Conservation (phyloP, 2,797 vertebrate genomes). For the Anabas testudineus region DNA sequence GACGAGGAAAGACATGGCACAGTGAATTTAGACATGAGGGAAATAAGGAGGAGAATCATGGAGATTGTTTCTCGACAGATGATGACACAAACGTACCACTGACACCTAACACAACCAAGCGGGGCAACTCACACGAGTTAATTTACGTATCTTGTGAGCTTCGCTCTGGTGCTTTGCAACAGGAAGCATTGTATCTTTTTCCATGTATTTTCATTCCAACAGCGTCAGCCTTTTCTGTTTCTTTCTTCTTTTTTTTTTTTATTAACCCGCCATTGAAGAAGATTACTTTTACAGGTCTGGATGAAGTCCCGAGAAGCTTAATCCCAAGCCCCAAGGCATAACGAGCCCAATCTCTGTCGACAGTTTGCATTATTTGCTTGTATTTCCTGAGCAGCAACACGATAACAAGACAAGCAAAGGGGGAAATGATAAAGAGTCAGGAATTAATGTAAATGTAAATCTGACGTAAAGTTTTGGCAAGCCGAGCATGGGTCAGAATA, state of each 20-base stretch:
- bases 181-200: conserved; percentile 22
- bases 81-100: neutral
- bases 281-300: conserved; percentile 43
- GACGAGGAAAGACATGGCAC: conserved; percentile 58
- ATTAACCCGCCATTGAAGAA: conserved; percentile 12
- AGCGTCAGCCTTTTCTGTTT: conserved; percentile 13
- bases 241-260: too few species aligned
- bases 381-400: conserved; percentile 37
- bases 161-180: conserved; percentile 22
- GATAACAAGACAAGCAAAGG: conserved; percentile 44
- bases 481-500: conserved; percentile 62
- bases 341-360: conserved; percentile 36
- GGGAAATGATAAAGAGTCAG: conserved; percentile 34
- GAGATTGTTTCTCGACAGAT: conserved; percentile 62
- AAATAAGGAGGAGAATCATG: conserved; percentile 66
- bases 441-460: conserved; percentile 56
- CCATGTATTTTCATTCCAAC: conserved; percentile 24
- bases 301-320: conserved; percentile 44
- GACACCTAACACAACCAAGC: conserved; percentile 5
- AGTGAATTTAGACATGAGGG: conserved; percentile 62
- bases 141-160: conserved; percentile 20
- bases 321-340: conserved; percentile 47
- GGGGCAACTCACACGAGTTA: neutral
- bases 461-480: conserved; percentile 56
- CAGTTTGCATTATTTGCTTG: conserved; percentile 49